phyloP scores from a whole-genome alignment of 2,888 invertebrate species.

The Heliconius erato region DNA sequence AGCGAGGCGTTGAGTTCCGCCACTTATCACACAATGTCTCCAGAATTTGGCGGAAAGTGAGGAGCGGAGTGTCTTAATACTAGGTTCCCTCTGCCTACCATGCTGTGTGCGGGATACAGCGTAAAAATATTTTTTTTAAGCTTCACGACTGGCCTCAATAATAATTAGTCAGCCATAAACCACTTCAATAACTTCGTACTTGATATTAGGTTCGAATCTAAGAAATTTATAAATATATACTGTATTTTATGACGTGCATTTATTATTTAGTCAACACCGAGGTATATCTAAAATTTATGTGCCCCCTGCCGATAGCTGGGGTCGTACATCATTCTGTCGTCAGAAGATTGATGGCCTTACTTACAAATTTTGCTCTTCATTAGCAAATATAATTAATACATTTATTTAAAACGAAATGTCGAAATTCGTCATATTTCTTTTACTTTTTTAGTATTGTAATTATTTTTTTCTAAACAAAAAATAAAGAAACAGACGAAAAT shows the following conservation, averaged over 20 bases:
- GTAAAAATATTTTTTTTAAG: too few relatives aligned
- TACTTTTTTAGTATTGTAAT: neutral
- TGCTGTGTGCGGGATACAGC: too few relatives aligned
- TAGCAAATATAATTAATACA: conserved; percentile 52
- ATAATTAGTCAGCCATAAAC: neutral
- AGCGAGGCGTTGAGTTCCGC: too few relatives aligned
- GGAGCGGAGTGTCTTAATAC: too few relatives aligned
- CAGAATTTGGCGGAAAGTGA: too few relatives aligned
- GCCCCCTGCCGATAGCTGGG: conserved; percentile 48
- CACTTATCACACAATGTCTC: too few relatives aligned
- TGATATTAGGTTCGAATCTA: neutral
- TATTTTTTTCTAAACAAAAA: neutral
- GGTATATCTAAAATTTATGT: conserved; percentile 50
- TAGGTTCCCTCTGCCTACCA: too few relatives aligned
- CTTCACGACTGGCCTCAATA: too few relatives aligned
- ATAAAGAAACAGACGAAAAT: neutral
- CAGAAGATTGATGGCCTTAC: conserved; percentile 53
- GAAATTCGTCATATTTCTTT: neutral
- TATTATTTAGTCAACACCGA: conserved; percentile 41
- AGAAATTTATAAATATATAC: conserved; percentile 5
- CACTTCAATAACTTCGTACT: neutral
- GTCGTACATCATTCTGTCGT: conserved; percentile 52
- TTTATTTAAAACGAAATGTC: conserved; percentile 33
- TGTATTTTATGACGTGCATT: conserved; percentile 25
- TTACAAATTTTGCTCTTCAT: conserved; percentile 53